Evolutionary conservation across 1,140 invertebrate genomes (phyloP), one percentile per base, ranked within the genome.

Genomic region (Cotesia chilonis): DNA sequence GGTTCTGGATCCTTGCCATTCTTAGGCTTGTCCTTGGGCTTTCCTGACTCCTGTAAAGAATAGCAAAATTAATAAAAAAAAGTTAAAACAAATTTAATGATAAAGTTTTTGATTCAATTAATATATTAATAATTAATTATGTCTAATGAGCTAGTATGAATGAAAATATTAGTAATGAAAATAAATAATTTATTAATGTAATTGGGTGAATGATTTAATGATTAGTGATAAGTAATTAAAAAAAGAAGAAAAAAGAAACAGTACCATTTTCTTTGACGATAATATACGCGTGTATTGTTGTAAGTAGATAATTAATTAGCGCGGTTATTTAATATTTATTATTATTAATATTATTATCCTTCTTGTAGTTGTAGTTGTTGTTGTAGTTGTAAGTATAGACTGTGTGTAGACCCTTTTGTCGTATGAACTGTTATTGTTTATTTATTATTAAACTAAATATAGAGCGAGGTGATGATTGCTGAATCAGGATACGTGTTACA

Each of bases 1-100:
- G 85, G 79, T 74, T 89, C 88, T 75, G 82, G 84, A 52, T 84
- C 86, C 77, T 85, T 87, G 78, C 82, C 81, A 81, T 84, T 85
- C 82, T 89, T 81, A 77, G 80, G 76, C 79, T 86, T 83, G 78
- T 84, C 81, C 82, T 85, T 83, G 74, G 82, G 82, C 80, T 89
- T 89, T 59, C 81, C 79, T 71, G 86, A 79, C 73, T 88, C 85
- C 88, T 89, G 80, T 71, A 88, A 88, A 78, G 82, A 35, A 68
- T 6, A 47, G 5, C 3, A 47, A 9, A 7, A 41, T 41, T 47
- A 47, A 76, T 61, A 64, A 55, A 37, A 51, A n/a, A 61, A 9
- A 17, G 14, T 38, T 36, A 37, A 20, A 12, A 12, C 3, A 10
- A 20, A 47, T 7, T 17, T 35, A 7, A 7, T 12, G 59, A 47